These are phyloP conservation scores for Linnaemya tessellans DNA, from an alignment of 2,888 invertebrate species.

Conservation along the genomic window DNA sequence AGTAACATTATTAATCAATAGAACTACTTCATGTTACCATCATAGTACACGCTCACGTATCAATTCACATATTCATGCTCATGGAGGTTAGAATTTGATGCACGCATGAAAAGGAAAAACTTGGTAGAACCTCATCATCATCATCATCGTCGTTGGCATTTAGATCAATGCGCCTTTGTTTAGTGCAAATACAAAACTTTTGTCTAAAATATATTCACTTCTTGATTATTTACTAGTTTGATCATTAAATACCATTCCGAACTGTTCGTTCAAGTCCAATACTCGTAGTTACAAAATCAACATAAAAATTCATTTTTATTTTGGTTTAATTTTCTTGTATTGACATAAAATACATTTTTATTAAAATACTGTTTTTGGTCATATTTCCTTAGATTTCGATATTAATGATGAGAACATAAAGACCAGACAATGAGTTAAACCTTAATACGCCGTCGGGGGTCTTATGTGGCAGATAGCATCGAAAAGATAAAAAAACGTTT, in stretches of 20 bases:
- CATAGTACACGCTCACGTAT: not conserved
- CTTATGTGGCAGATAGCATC: not conserved
- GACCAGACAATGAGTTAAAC: constrained; percentile 46
- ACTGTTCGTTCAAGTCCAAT: constrained; percentile 28
- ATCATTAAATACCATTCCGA: constrained; percentile 38
- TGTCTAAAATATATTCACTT: constrained; percentile 27
- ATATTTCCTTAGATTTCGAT: constrained; percentile 50
- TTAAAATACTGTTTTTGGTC: constrained; percentile 42
- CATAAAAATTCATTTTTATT: constrained; percentile 63
- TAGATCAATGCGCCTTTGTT: constrained; percentile 43
- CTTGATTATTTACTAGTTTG: constrained; percentile 17
- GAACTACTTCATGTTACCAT: constrained; percentile 27
- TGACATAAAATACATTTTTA: constrained; percentile 54
- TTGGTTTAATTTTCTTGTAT: constrained; percentile 54
- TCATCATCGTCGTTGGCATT: constrained; percentile 35
- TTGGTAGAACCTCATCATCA: constrained; percentile 30
- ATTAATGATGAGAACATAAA: constrained; percentile 59
- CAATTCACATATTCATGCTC: not conserved
- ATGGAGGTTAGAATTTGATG: constrained; percentile 37
- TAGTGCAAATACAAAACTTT: constrained; percentile 22
- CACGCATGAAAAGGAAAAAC: constrained; percentile 48
- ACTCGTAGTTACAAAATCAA: constrained; percentile 41
- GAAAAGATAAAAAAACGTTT: too few relatives aligned
- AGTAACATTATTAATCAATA: constrained; percentile 54
- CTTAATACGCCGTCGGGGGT: not conserved